Conservation (phyloP, 92 coral and sea anemone genomes). For the Pocillopora grandis region DNA sequence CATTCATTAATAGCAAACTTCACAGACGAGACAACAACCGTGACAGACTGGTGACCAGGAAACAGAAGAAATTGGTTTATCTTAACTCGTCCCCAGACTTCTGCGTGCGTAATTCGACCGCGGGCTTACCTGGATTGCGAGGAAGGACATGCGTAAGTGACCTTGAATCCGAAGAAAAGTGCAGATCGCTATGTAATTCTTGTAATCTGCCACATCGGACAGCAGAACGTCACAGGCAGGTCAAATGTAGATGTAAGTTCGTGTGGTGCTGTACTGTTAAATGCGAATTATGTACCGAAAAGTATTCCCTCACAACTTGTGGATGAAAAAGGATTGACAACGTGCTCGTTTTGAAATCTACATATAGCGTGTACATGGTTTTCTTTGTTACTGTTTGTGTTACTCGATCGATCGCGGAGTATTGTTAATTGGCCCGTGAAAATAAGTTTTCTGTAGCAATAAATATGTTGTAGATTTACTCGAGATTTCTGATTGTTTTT, state of each 20-base stretch:
- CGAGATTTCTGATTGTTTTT: too few species aligned
- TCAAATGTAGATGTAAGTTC: slow-evolving; percentile 7
- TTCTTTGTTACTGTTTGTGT: too few species aligned
- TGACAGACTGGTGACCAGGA: slow-evolving; percentile 1
- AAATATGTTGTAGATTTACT: too few species aligned
- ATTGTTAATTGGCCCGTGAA: too few species aligned
- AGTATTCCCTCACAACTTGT: slow-evolving; percentile 6
- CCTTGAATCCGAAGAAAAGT: not conserved
- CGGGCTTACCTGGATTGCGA: not conserved
- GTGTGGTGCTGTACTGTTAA: slow-evolving; percentile 2
- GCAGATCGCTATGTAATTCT: slow-evolving; percentile 7
- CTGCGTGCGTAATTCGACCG: not conserved
- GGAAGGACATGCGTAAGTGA: slow-evolving; percentile 9
- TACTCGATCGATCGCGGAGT: too few species aligned
- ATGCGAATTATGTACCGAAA: not conserved
- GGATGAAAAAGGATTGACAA: too few species aligned
- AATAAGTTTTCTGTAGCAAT: too few species aligned
- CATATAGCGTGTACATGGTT: too few species aligned
- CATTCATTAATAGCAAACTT: not conserved
- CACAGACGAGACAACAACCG: slow-evolving; percentile 7
- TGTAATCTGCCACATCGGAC: not conserved
- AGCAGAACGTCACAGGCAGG: not conserved
- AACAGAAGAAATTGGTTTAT: slow-evolving; percentile 46
- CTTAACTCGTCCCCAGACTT: slow-evolving; percentile 48
- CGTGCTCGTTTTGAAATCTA: too few species aligned